Base-by-base conservation (phyloP, 2,797 vertebrate genomes). In the Rachycentron canadum region DNA sequence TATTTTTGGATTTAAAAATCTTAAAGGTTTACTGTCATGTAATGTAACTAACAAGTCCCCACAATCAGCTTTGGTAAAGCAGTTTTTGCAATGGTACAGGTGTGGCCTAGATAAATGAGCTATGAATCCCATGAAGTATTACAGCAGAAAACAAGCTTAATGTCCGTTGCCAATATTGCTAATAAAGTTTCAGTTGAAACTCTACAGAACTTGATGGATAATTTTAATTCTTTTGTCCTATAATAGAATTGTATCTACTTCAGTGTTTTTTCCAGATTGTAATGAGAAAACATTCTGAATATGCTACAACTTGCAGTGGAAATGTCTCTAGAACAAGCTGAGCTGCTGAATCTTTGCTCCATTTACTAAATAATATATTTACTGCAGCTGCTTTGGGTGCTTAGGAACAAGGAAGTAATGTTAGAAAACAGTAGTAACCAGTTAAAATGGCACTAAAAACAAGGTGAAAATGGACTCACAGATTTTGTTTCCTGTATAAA, bases 1-100 rank as follows among this genome's bases (percentile, higher is more conserved):
- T 45, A 5, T 57, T 69, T 45, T 45, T 7, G 60, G 7, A 47
- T n/a, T 47, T 28, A 2, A 52, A 40, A 67, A 21, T 49, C 6
- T 41, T 45, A 38, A 57, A 36, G 38, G 56, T 25, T 11, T 10
- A 78, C 28, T 30, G 49, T 56, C 21, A 17, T 12, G 3, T 47
- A 55, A 72, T 41, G 41, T n/a, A 6, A 74, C 62, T 72, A 50
- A 50, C 55, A 61, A 63, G 52, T 19, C 17, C 56, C 17, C 12
- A 38, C 26, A 62, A 77, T 66, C 38, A 32, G 55, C 62, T 71
- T 64, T 56, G 26, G n/a, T 25, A 30, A 14, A 73, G 63, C n/a
- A 41, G 32, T 14, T 26, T 50, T 21, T 30, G 53, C 17, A 11
- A 43, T 67, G 43, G 32, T 16, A n/a, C n/a, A n/a, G n/a, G n/a